phyloP scores from a whole-genome alignment of 2,888 invertebrate genomes.

The Nephrotoma appendiculata region DNA sequence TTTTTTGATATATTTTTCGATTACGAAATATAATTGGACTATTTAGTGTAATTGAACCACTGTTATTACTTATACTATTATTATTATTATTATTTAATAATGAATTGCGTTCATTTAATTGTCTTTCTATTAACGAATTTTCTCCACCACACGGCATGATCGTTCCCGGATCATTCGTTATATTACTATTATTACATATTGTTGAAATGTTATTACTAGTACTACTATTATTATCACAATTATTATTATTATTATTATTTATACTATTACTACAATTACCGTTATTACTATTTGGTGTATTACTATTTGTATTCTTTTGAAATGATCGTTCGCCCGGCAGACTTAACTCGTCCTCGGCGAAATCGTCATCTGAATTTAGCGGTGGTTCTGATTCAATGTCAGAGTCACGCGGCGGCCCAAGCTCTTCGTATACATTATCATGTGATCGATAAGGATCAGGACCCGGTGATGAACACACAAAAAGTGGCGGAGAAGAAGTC shows the following conservation, averaged over 20 bases:
- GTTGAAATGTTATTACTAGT: conserved; percentile 10
- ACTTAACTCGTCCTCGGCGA: conserved; percentile 70
- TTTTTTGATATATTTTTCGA: conserved; percentile 5
- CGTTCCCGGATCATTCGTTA: neutral
- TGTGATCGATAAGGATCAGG: conserved; percentile 46
- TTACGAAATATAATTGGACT: conserved; percentile 12
- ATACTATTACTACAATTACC: conserved; percentile 10
- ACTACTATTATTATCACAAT: conserved; percentile 3
- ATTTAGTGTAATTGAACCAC: conserved; percentile 6
- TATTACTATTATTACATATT: conserved; percentile 4
- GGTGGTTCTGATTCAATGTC: conserved; percentile 48
- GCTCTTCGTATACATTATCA: conserved; percentile 72
- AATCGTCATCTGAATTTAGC: conserved; percentile 66
- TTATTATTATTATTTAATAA: conserved; percentile 26
- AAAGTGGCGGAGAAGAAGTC: conserved; percentile 43
- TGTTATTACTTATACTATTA: conserved; percentile 5
- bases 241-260: neutral
- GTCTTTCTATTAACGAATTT: conserved; percentile 7
- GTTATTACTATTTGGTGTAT: neutral
- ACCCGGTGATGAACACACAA: conserved; percentile 53
- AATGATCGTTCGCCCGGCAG: conserved; percentile 35
- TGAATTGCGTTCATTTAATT: conserved; percentile 24
- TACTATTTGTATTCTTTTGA: conserved; percentile 20
- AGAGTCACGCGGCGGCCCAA: conserved; percentile 44
- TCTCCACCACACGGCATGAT: neutral